These are phyloP conservation scores for Dufourea novaeangliae DNA, from an alignment of 1,140 invertebrate genomes.

Conservation along the genomic window DNA sequence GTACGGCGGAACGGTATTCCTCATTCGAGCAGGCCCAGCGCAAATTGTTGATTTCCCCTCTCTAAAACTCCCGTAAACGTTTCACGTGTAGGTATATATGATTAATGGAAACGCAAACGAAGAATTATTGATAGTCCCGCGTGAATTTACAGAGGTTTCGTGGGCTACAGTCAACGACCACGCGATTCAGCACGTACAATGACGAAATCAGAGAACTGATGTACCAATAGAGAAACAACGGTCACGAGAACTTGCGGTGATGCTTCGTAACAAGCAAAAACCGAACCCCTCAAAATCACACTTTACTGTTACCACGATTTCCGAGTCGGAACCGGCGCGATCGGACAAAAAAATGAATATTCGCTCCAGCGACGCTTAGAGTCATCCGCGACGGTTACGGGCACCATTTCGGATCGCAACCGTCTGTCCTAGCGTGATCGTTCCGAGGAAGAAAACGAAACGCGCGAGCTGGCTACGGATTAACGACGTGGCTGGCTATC, in stretches of 20 bases:
- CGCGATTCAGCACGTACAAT: not conserved
- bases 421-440: slow-evolving; percentile 4
- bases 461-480: slow-evolving; percentile 23
- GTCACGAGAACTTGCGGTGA: not conserved
- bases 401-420: slow-evolving; percentile 26
- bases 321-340: not conserved
- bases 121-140: not conserved
- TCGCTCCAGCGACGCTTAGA: slow-evolving; percentile 20
- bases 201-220: not conserved
- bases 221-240: not conserved
- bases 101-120: not conserved
- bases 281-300: not conserved
- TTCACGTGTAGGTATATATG: too few species aligned
- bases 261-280: not conserved
- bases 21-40: slow-evolving; percentile 35
- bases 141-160: not conserved
- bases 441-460: slow-evolving; percentile 32
- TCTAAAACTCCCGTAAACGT: not conserved
- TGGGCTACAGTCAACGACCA: not conserved
- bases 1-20: slow-evolving; percentile 45
- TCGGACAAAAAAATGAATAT: slow-evolving; percentile 33
- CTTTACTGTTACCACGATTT: not conserved
- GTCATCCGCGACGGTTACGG: slow-evolving; percentile 4
- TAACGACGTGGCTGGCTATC: slow-evolving; percentile 41
- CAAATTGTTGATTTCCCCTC: slow-evolving; percentile 48